These are phyloP conservation scores for Zaprionus inermis DNA, from an alignment of 1,140 invertebrate genomes.

Conservation along the genomic window DNA sequence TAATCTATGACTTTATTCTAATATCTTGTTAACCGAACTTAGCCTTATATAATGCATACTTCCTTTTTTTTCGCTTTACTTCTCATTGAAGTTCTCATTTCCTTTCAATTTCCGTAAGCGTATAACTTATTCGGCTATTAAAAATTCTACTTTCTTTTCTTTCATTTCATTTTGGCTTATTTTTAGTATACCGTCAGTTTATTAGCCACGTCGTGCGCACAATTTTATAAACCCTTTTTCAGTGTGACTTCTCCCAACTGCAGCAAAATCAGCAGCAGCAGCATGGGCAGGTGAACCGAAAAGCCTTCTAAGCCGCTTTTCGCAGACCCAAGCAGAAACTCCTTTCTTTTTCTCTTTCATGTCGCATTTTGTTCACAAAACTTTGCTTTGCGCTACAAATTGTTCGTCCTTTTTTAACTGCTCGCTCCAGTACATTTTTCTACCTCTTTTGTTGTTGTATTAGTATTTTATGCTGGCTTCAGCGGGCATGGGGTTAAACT, in stretches of 20 bases:
- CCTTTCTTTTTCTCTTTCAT: conserved; percentile 26
- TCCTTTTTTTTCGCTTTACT: background rate
- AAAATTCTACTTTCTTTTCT: background rate
- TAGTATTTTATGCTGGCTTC: conserved; percentile 31
- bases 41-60: background rate
- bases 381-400: conserved; percentile 51
- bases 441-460: conserved; percentile 2
- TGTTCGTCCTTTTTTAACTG: conserved; percentile 28
- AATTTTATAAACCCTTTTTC: conserved; percentile 63
- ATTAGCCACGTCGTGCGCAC: conserved; percentile 71
- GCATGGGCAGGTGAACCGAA: conserved; percentile 40
- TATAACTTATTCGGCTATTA: background rate
- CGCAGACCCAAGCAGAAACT: conserved; percentile 39
- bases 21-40: too few species aligned
- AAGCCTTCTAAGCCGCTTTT: conserved; percentile 54
- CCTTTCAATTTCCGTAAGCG: background rate
- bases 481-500: background rate
- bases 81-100: background rate
- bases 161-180: conserved; percentile 17
- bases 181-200: conserved; percentile 49
- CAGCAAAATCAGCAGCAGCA: conserved; percentile 21
- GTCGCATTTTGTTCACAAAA: conserved; percentile 46
- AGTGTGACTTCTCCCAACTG: conserved; percentile 36
- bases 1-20: too few species aligned
- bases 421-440: too few species aligned